Evolutionary conservation across 1,140 invertebrate genomes (phyloP), one percentile per base, ranked within the genome.

Genomic region (Lineus longissimus): DNA sequence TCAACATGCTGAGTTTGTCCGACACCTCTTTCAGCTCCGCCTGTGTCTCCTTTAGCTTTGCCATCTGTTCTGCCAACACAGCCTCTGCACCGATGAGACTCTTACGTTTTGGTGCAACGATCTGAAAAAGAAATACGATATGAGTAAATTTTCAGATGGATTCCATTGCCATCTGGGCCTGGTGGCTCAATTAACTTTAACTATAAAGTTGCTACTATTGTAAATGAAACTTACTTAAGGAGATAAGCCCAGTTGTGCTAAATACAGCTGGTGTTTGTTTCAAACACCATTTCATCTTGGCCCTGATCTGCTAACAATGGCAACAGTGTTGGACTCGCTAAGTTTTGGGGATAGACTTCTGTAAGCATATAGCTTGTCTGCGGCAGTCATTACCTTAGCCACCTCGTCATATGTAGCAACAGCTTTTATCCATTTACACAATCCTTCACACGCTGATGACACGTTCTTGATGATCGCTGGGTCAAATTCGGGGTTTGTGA

Each of bases 361-460:
- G n/a, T n/a, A n/a, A n/a, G n/a, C n/a, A n/a, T n/a, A n/a, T n/a
- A n/a, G n/a, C n/a, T n/a, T n/a, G n/a, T n/a, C n/a, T n/a, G n/a
- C n/a, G n/a, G 15, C 33, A 36, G 15, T n/a, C n/a, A 64, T 59
- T 59, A 80, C 78, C 75, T 82, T 82, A 7, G 70, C 72, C 0
- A 82, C 78, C 57, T 73, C 73, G 54, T 82, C 80, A 68, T 81
- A 82, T 41, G 76, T 74, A 47, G 78, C 78, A 30, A 82, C 69
- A 27, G 80, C 81, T 25, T 71, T 68, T 1, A 82, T 74, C 80
- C 81, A 82, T 67, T 80, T 80, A 67, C 80, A 82, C 7, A 82
- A 66, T 43, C 81, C 81, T 61, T 82, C 81, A 75, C 80, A 81
- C 19, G 81, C 81, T 36, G 79, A 80, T 0, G 80, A 82, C 6